A percentile compares a stretch with the other conserved stretches of the same genome.
phyloP scores from a whole-genome alignment of 2,888 invertebrate species.

The Leptopterna dolabrata region DNA sequence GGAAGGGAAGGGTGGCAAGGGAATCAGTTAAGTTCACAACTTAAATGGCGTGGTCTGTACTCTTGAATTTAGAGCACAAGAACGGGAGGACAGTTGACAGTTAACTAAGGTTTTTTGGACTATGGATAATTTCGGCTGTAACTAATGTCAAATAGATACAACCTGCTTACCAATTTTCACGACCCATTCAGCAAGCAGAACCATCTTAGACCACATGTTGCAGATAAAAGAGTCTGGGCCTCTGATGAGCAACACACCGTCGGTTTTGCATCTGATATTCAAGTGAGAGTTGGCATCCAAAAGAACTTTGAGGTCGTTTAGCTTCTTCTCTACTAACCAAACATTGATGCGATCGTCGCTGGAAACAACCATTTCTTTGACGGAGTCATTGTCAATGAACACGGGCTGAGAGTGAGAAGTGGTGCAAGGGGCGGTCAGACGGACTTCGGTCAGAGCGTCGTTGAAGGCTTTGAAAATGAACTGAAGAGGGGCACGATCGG shows the following conservation, averaged over 20 bases:
- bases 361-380: not conserved
- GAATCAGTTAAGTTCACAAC: too few species aligned
- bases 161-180: conserved; percentile 19
- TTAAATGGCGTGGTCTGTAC: too few species aligned
- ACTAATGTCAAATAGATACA: too few species aligned
- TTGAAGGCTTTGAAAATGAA: not conserved
- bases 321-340: not conserved
- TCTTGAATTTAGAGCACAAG: too few species aligned
- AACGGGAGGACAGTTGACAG: too few species aligned
- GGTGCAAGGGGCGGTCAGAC: not conserved
- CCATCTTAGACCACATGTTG: not conserved
- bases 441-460: not conserved
- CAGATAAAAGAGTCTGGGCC: conserved; percentile 27
- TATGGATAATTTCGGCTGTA: too few species aligned
- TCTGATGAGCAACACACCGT: not conserved
- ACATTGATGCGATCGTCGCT: not conserved
- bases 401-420: not conserved
- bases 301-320: conserved; percentile 4
- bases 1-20: too few species aligned
- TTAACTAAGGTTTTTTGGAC: too few species aligned
- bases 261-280: not conserved
- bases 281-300: conserved; percentile 12
- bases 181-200: conserved; percentile 5
- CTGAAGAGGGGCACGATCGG: not conserved
- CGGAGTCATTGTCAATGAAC: conserved; percentile 11